A percentile compares a stretch with the other conserved stretches of the same genome.
Evolutionary conservation across 1,140 invertebrate species (phyloP).

Genomic region (Tribolium madens): DNA sequence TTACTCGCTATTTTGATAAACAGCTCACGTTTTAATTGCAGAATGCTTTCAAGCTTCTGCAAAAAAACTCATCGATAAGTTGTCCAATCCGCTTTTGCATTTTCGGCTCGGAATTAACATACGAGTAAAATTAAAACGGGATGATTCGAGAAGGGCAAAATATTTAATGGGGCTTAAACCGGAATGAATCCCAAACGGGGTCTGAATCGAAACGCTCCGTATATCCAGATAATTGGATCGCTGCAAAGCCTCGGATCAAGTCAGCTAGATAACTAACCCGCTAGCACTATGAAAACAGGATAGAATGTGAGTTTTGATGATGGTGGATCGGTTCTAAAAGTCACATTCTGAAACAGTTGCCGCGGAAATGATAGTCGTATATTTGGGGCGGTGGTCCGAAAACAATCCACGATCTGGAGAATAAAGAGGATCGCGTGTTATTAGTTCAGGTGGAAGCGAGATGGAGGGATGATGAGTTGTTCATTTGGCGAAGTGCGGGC

Average conservation of each 20-base stretch:
- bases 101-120: slow-evolving; percentile 45
- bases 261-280: slow-evolving; percentile 60
- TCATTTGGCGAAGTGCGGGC: slow-evolving; percentile 61
- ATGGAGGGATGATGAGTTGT: slow-evolving; percentile 58
- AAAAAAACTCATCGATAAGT: slow-evolving; percentile 28
- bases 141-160: slow-evolving; percentile 49
- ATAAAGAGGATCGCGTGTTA: slow-evolving; percentile 46
- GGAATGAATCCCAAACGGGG: slow-evolving; percentile 58
- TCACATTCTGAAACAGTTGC: slow-evolving; percentile 55
- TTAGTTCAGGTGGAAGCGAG: slow-evolving; percentile 49
- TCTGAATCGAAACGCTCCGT: slow-evolving; percentile 61
- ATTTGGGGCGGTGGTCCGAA: slow-evolving; percentile 56
- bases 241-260: slow-evolving; percentile 59
- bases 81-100: not conserved
- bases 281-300: slow-evolving; percentile 52
- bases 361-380: slow-evolving; percentile 56
- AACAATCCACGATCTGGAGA: slow-evolving; percentile 57
- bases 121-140: slow-evolving; percentile 53
- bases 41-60: slow-evolving; percentile 44
- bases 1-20: not conserved
- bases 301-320: slow-evolving; percentile 53
- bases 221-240: slow-evolving; percentile 62
- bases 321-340: slow-evolving; percentile 21
- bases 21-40: slow-evolving; percentile 45
- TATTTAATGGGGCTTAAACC: slow-evolving; percentile 60